A percentile compares a stretch with the other conserved stretches of the same genome.
Evolutionary conservation across 2,888 invertebrate genomes (phyloP).

Genomic region (Caenorhabditis japonica): DNA sequence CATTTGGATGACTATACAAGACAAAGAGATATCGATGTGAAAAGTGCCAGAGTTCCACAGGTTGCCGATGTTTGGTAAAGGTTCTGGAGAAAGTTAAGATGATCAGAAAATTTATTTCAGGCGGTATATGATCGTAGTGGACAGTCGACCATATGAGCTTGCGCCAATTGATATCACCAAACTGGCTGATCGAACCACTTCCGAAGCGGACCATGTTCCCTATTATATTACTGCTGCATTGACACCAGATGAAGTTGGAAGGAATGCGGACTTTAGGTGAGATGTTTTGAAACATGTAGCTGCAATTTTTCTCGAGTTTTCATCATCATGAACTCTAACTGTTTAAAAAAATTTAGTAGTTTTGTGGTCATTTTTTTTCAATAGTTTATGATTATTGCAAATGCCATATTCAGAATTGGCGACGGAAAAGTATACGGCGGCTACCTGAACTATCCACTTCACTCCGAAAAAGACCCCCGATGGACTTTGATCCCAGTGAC

Average conservation of each 20-base stretch:
- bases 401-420: constrained; percentile 69
- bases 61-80: constrained; percentile 55
- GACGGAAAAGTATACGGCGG: constrained; percentile 70
- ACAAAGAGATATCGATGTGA: constrained; percentile 61
- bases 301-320: neutral
- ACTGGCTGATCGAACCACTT: constrained; percentile 61
- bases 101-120: constrained; percentile 23
- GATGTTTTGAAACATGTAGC: neutral
- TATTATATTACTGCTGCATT: constrained; percentile 68
- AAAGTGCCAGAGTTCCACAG: constrained; percentile 34
- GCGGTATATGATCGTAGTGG: constrained; percentile 65
- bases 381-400: no score
- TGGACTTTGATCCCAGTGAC: constrained; percentile 68
- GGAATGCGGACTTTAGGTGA: constrained; percentile 57
- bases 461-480: constrained; percentile 56
- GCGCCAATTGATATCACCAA: constrained; percentile 66
- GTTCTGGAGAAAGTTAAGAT: no score
- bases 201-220: constrained; percentile 65
- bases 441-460: constrained; percentile 69
- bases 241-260: constrained; percentile 59
- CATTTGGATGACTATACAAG: constrained; percentile 57
- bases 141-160: constrained; percentile 62
- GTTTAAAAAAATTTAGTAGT: no score
- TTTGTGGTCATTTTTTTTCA: no score
- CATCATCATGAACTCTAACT: neutral